phyloP scores from a whole-genome alignment of 1,140 invertebrate species.

The Saccostrea cuccullata region DNA sequence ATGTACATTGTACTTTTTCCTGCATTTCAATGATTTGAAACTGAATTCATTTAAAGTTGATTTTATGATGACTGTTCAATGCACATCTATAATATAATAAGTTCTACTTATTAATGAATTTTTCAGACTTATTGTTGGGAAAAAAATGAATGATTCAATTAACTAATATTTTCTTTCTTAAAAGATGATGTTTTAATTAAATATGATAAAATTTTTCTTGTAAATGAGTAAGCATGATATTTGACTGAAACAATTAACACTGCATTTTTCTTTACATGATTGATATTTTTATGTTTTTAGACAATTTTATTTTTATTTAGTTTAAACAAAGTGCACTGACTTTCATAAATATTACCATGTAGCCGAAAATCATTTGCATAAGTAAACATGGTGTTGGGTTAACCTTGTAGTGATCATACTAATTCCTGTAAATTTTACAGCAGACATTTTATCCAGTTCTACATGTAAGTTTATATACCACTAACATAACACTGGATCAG shows the following conservation, averaged over 20 bases:
- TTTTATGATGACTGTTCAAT: neutral
- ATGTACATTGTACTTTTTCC: no score
- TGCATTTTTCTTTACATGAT: no score
- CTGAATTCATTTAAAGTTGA: neutral
- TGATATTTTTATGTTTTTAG: neutral
- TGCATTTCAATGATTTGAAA: no score
- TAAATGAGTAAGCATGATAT: no score
- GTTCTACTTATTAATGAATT: no score
- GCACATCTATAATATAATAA: no score
- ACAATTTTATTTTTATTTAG: neutral
- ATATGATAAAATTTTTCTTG: no score
- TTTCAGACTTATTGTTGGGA: no score
- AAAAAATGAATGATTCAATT: no score
- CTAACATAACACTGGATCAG: neutral
- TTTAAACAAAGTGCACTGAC: neutral
- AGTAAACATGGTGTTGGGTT: neutral
- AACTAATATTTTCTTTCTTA: no score
- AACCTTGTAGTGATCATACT: neutral
- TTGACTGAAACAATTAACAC: no score
- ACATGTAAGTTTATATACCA: slow-evolving; percentile 27
- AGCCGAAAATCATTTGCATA: neutral
- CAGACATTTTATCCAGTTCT: slow-evolving; percentile 43
- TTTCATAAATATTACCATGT: neutral
- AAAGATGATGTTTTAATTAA: no score
- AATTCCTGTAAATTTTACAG: slow-evolving; percentile 18